phyloP scores from a whole-genome alignment of 2,888 invertebrate species.

The Perithous albicinctus region DNA sequence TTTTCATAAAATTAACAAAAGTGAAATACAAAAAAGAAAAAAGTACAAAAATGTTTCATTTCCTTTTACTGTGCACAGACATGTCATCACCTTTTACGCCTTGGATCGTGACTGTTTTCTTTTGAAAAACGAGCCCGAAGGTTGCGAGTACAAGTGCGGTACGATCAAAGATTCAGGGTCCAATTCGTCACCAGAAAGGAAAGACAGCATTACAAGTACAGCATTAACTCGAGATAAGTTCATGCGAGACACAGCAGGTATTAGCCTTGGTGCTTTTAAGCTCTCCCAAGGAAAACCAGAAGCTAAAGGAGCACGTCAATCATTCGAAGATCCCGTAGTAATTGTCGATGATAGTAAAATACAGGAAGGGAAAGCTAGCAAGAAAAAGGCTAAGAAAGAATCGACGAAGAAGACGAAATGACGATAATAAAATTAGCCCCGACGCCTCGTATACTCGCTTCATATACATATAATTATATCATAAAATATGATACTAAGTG shows the following conservation, averaged over 20 bases:
- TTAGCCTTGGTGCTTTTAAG: conserved; percentile 62
- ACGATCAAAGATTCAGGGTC: not conserved
- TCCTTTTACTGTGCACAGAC: conserved; percentile 15
- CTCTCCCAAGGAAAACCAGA: conserved; percentile 67
- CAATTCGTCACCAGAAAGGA: not conserved
- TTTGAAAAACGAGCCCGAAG: conserved; percentile 63
- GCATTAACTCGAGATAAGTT: conserved; percentile 43
- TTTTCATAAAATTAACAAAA: too few species aligned
- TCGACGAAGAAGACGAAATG: conserved; percentile 31
- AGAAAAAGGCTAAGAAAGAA: conserved; percentile 32
- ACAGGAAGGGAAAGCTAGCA: not conserved
- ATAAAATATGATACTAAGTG: conserved; percentile 38
- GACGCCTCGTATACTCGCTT: conserved; percentile 20
- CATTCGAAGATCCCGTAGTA: conserved; percentile 10
- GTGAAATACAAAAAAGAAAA: too few species aligned
- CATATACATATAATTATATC: conserved; percentile 29
- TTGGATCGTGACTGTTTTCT: conserved; percentile 65
- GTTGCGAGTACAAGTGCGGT: conserved; percentile 61
- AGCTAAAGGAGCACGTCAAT: conserved; percentile 51
- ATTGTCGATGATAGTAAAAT: not conserved
- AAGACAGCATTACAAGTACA: not conserved
- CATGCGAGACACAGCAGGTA: conserved; percentile 64
- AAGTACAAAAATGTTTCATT: too few species aligned
- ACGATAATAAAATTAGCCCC: conserved; percentile 13
- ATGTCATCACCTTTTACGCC: conserved; percentile 57